Evolutionary conservation across 2,797 vertebrate species (phyloP), one percentile per base, ranked within the genome.

Genomic region (Myioborus miniatus): DNA sequence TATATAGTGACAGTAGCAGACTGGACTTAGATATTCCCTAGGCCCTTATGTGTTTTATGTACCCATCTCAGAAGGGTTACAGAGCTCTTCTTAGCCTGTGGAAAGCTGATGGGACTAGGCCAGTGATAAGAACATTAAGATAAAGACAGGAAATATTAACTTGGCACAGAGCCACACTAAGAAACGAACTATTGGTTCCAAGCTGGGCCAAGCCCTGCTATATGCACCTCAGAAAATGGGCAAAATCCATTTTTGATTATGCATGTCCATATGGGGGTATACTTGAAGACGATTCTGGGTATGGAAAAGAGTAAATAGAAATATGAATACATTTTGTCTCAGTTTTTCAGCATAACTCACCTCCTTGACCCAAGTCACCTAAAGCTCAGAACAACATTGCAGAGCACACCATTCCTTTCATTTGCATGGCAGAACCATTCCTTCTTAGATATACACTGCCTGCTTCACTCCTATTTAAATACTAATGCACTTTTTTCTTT

Each of bases 1-100:
- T 93, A 95, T 79, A 96, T 67, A 86, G 88, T 89, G 91, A 94
- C 93, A 97, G 91, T 27, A 90, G 63, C 55, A 74, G 59, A 90
- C 91, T 6, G 14, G 93, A 90, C 91, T 94, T 78, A 0, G 7
- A 78, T 82, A 86, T 88, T 96, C 91, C 62, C 65, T 86, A 84
- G 70, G 80, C 59, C 50, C 11, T 86, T 72, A 59, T 63, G 10
- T 86, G 58, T 76, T 95, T 91, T 86, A 90, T 93, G 63, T 70
- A 78, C 44, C 17, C 60, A 76, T 86, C 79, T 86, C 47, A 60
- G 44, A 89, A 85, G 76, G 55, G 59, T 63, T 95, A 72, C 29
- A 95, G 62, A 75, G 55, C 82, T 75, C 44, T 34, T 87, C 75
- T 52, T 75, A 83, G 72, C 64, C 69, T 47, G 39, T 77, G 41